These are phyloP conservation scores for Forficula auricularia DNA, from an alignment of 1,140 invertebrate genomes.

Conservation along the genomic window DNA sequence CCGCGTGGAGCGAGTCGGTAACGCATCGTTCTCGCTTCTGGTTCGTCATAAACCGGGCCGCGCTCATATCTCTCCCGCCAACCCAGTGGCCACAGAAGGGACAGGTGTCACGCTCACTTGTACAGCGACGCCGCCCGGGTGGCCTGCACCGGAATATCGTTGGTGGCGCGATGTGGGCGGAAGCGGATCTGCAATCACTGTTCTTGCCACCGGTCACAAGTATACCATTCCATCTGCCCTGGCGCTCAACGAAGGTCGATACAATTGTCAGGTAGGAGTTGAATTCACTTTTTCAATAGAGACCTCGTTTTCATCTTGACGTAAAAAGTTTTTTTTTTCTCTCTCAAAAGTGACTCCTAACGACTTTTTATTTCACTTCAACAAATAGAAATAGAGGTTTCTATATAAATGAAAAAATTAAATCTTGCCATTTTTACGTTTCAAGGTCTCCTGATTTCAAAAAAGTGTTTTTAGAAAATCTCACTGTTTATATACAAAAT, in stretches of 20 bases:
- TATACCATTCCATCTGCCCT: constrained; percentile 72
- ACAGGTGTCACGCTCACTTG: constrained; percentile 69
- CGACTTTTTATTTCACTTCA: too few relatives aligned
- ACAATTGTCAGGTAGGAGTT: constrained; percentile 57
- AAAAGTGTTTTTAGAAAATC: too few relatives aligned
- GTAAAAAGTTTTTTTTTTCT: too few relatives aligned
- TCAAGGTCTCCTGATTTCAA: too few relatives aligned
- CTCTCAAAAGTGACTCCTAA: too few relatives aligned
- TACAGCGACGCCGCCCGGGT: constrained; percentile 67
- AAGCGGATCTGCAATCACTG: constrained; percentile 34
- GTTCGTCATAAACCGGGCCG: constrained; percentile 77
- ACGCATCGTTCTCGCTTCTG: constrained; percentile 56
- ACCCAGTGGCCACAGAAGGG: constrained; percentile 69
- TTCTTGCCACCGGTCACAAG: constrained; percentile 53
- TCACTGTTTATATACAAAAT: too few relatives aligned
- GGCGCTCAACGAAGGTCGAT: constrained; percentile 67
- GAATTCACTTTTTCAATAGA: too few relatives aligned
- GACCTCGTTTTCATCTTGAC: too few relatives aligned
- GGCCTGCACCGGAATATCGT: constrained; percentile 69
- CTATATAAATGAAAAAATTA: too few relatives aligned
- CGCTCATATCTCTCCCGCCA: constrained; percentile 61
- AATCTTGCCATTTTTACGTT: too few relatives aligned
- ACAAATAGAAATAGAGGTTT: too few relatives aligned
- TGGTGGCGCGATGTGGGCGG: constrained; percentile 64
- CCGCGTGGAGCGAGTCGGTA: constrained; percentile 45